Base-by-base conservation (phyloP, 2,888 invertebrate species). In the Sturmia bella region DNA sequence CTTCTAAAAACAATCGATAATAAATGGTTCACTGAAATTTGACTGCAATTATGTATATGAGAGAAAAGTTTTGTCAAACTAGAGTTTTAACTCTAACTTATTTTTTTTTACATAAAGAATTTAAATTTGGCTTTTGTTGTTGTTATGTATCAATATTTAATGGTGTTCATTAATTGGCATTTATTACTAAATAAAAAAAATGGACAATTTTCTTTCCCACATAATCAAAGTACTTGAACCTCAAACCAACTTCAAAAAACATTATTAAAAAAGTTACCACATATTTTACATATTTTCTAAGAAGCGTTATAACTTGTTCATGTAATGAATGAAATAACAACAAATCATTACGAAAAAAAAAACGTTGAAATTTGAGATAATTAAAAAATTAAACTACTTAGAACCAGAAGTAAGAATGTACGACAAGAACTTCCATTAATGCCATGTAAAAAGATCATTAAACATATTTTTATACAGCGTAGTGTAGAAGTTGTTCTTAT, bases 401-500 rank as follows among this genome's bases (percentile, higher is more conserved):
- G 27, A 52, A 61, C 43, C 41, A 43, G 43, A 24, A 59, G 41
- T 24, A 59, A 24, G 59, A 59, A 59, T 59, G 41, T 43, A 27
- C 13, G 43, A 50, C 21, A 43, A 61, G 24, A 45, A 45, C 32
- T 39, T 48, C 37, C 37, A 64, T 24, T 24, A 66, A 66, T 39
- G n/a, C 37, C 59, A 52, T 76, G 61, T 69, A 56, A 74, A 74
- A 77, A 63, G 37, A 77, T 69, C 61, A 69, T 76, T 76, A 76
- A 68, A 68, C 24, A 61, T 48, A 63, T 54, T 63, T 77, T 63
- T 69, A 77, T 19, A 52, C 76, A 61, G 59, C 61, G 68, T 76
- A 66, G 48, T 70, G 48, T 70, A 27, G 37, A 52, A 64, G 54
- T 63, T 15, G 13, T 37, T 61, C 27, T 61, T 27, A 11, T 50